Evolutionary conservation across 1,140 invertebrate genomes (phyloP), one percentile per base, ranked within the genome.

Genomic region (Sycobia sp.): DNA sequence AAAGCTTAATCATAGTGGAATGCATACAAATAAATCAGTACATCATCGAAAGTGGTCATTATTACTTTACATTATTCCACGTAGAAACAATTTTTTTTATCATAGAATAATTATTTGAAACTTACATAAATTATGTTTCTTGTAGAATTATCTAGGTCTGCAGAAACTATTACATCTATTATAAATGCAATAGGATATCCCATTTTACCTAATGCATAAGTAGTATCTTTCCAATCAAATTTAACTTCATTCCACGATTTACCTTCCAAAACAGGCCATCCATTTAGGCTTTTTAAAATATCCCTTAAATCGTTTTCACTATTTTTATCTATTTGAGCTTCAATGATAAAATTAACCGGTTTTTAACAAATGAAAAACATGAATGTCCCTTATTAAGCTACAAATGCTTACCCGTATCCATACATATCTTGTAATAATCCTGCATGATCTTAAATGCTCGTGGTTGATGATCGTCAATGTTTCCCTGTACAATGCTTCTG

Each of bases 221-320:
- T 87, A 18, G 88, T 88, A 57, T 92, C 84, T 70, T 87, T 87
- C 93, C 92, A 96, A 55, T 87, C 85, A 79, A 91, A 94, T 7
- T 83, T 74, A 22, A 85, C 86, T 0, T 83, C 82, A 59, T 88
- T 3, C n/a, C n/a, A n/a, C n/a, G n/a, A n/a, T n/a, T n/a, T n/a
- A n/a, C n/a, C n/a, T n/a, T n/a, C n/a, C n/a, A 96, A 79, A 4
- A 95, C 88, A 0, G 95, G 95, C 94, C 93, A 97, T 5, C 93
- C 93, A 13, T 94, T 94, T 8, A 96, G 77, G 22, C 85, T 81
- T 25, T 86, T 83, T 47, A 95, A 74, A 69, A 94, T 88, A n/a
- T 39, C 51, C 4, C 13, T 23, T 46, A 65, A 60, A 4, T 59
- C 57, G 13, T 49, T 16, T 18, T 55, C 36, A 4, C 50, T 49